A percentile compares a stretch with the other conserved stretches of the same genome.
phyloP scores from a whole-genome alignment of 2,113 vertebrate genomes.

The Tetrao urogallus region DNA sequence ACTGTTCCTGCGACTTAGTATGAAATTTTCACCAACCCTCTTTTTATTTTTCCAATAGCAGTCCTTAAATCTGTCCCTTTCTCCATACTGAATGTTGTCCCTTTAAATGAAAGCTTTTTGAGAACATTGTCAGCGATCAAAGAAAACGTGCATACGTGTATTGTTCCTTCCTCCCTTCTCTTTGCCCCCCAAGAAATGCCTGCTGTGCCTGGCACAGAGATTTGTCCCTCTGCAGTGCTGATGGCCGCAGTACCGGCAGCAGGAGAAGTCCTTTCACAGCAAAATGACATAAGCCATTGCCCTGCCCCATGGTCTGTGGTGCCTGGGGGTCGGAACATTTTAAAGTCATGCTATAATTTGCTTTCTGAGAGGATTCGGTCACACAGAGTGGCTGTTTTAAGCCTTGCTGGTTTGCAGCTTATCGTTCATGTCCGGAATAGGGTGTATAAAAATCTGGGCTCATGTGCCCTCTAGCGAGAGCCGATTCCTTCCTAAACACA shows the following conservation, averaged over 20 bases:
- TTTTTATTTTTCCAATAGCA: not conserved
- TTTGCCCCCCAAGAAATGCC: not conserved
- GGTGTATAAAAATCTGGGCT: not conserved
- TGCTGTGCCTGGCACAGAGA: not conserved
- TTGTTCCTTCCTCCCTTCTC: not conserved
- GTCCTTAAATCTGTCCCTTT: not conserved
- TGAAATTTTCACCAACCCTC: not conserved
- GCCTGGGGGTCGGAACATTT: not conserved
- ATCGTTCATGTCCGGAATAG: not conserved
- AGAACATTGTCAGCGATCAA: not conserved
- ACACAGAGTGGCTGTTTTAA: not conserved
- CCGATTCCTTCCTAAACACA: not conserved
- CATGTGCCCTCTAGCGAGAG: slow-evolving; percentile 25
- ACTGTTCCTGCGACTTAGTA: not conserved
- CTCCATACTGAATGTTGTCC: not conserved
- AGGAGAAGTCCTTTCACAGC: not conserved
- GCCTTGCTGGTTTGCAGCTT: not conserved
- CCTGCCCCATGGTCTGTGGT: too few species aligned
- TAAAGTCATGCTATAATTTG: not conserved
- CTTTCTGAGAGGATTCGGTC: not conserved
- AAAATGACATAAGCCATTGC: not conserved
- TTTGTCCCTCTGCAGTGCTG: not conserved
- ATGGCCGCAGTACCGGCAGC: too few species aligned
- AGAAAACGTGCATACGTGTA: fast-evolving
- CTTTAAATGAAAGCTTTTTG: not conserved